Percentiles rank a stretch among this genome's conserved stretches.
Conservation (phyloP, 1,140 invertebrate genomes). For the Caenorhabditis elegans region DNA sequence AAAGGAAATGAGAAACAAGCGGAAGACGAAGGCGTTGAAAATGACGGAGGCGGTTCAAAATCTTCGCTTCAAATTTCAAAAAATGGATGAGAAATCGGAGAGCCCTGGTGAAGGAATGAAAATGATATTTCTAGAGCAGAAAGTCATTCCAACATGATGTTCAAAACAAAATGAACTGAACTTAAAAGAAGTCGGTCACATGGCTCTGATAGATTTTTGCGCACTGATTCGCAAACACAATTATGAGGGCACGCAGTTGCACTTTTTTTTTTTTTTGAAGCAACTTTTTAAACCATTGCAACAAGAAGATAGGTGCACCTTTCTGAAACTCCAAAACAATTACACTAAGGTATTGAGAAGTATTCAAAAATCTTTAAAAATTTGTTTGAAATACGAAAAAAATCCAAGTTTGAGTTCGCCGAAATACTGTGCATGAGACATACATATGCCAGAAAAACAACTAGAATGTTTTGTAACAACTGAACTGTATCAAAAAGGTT, state of each 20-base stretch:
- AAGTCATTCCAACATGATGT: not conserved
- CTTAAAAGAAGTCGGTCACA: not conserved
- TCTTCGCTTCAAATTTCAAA: slow-evolving; percentile 15
- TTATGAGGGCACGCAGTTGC: not conserved
- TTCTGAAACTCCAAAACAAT: no score
- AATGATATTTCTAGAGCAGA: slow-evolving; percentile 1
- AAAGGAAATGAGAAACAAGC: not conserved
- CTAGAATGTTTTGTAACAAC: no score
- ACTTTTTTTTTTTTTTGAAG: not conserved
- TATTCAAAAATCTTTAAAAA: no score
- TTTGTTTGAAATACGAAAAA: no score
- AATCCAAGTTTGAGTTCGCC: no score
- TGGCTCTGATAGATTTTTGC: not conserved
- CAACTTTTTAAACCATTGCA: no score
- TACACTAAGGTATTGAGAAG: no score
- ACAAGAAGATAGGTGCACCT: no score
- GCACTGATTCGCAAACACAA: slow-evolving; percentile 8
- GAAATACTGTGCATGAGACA: no score
- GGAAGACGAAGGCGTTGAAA: slow-evolving; percentile 1
- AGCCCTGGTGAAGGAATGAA: not conserved
- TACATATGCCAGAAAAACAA: no score
- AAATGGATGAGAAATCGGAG: slow-evolving; percentile 6
- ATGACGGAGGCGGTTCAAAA: not conserved
- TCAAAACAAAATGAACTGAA: not conserved
- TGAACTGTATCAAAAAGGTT: no score